phyloP scores from a whole-genome alignment of 2,113 vertebrate genomes.

The Alaudala cheleensis region DNA sequence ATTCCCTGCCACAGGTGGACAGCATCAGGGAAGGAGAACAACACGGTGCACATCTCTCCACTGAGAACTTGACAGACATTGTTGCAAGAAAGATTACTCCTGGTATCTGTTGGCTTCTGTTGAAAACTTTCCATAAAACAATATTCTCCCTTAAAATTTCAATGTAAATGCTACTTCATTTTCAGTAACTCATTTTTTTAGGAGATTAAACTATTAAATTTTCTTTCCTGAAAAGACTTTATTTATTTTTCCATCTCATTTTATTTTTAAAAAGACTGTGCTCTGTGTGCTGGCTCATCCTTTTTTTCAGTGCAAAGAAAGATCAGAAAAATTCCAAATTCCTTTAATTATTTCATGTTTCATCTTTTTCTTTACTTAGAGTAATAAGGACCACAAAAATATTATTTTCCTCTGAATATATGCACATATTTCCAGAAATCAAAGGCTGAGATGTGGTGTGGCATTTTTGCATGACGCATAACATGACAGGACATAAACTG shows the following conservation, averaged over 20 bases:
- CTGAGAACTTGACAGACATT: not conserved
- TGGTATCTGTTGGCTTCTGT: not conserved
- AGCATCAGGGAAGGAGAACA: not conserved
- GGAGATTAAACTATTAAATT: accelerated
- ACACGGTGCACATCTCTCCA: no score
- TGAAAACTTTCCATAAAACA: not conserved
- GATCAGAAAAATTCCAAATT: not conserved
- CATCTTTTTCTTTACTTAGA: not conserved
- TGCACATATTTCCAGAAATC: not conserved
- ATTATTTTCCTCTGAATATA: not conserved
- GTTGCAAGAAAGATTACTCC: not conserved
- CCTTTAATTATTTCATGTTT: not conserved
- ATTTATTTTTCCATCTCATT: not conserved
- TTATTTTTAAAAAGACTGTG: not conserved
- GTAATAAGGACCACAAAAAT: not conserved
- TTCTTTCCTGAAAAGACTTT: not conserved
- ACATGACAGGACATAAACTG: not conserved
- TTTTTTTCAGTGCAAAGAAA: not conserved
- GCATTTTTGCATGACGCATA: constrained; percentile 2
- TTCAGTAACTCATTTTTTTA: not conserved
- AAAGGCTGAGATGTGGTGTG: not conserved
- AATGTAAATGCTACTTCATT: not conserved
- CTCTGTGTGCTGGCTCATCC: not conserved
- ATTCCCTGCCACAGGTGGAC: not conserved
- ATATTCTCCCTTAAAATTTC: not conserved